Conservation (phyloP, 2,888 invertebrate genomes). For the Frankliniella intonsa region DNA sequence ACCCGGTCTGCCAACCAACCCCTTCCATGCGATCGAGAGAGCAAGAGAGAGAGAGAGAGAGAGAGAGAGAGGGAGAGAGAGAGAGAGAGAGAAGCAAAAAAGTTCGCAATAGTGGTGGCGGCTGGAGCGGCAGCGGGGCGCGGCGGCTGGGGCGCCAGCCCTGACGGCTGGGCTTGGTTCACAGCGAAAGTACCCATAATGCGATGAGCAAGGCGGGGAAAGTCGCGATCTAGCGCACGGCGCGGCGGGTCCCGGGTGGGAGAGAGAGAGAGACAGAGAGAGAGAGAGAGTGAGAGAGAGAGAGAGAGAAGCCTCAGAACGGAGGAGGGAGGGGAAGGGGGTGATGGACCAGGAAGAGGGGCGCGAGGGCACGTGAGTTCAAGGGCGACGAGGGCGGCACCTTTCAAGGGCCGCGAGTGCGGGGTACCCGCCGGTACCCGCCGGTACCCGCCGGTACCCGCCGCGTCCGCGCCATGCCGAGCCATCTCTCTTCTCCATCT, state of each 20-base stretch:
- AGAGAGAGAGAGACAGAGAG: neutral
- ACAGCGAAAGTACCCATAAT: neutral
- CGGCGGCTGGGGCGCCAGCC: neutral
- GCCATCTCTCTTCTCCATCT: too few relatives aligned
- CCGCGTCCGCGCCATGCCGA: too few relatives aligned
- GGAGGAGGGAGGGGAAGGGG: neutral
- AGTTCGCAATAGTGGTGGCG: neutral
- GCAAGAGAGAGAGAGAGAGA: slow-evolving; percentile 11
- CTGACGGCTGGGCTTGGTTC: neutral
- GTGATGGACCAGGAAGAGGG: neutral
- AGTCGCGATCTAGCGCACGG: neutral
- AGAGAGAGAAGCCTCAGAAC: too few relatives aligned
- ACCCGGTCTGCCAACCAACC: too few relatives aligned
- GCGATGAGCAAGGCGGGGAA: neutral
- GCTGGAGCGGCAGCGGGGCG: neutral
- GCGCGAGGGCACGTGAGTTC: neutral
- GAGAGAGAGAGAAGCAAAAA: neutral
- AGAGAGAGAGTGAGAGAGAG: too few relatives aligned
- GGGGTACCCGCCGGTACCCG: too few relatives aligned
- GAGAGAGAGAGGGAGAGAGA: slow-evolving; percentile 16
- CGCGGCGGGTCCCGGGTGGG: neutral
- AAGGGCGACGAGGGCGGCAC: neutral
- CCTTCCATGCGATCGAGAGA: neutral
- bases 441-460: too few relatives aligned
- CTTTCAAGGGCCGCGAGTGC: too few relatives aligned